phyloP scores from a whole-genome alignment of 1,140 invertebrate genomes.

The Kradibia gibbosae region DNA sequence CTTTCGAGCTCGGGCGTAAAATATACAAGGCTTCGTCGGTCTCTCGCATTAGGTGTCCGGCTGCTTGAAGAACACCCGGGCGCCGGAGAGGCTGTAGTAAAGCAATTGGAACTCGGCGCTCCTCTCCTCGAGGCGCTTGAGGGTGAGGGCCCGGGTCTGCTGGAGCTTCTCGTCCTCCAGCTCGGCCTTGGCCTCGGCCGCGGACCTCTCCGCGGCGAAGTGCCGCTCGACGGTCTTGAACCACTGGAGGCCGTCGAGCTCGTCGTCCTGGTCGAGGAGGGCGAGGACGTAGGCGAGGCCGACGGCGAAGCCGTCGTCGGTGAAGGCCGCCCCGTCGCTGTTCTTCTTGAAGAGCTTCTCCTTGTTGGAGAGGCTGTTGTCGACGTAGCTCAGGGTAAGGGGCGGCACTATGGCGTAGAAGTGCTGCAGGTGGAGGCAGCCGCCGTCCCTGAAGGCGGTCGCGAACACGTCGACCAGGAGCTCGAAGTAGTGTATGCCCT shows the following conservation, averaged over 20 bases:
- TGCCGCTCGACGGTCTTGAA: constrained; percentile 90
- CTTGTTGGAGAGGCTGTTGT: constrained; percentile 93
- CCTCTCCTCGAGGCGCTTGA: constrained; percentile 87
- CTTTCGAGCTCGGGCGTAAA: too few species aligned
- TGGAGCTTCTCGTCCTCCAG: constrained; percentile 87
- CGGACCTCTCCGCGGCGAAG: constrained; percentile 73
- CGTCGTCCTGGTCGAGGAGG: constrained; percentile 80
- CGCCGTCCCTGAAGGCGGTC: constrained; percentile 87
- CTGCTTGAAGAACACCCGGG: constrained; percentile 91
- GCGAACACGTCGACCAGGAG: constrained; percentile 94
- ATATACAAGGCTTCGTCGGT: too few species aligned
- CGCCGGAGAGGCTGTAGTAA: constrained; percentile 93
- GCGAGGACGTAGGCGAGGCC: constrained; percentile 85
- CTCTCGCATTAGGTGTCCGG: too few species aligned
- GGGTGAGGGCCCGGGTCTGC: constrained; percentile 93
- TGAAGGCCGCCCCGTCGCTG: constrained; percentile 89
- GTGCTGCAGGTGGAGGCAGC: constrained; percentile 88
- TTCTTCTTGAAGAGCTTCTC: constrained; percentile 94
- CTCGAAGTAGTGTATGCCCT: constrained; percentile 96
- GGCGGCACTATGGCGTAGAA: constrained; percentile 96
- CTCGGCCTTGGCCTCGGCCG: constrained; percentile 65
- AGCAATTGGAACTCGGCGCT: constrained; percentile 92
- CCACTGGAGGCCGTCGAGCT: constrained; percentile 97
- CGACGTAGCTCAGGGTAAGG: constrained; percentile 94
- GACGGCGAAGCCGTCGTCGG: constrained; percentile 98